A percentile compares a stretch with the other conserved stretches of the same genome.
phyloP scores from a whole-genome alignment of 2,113 vertebrate genomes.

The Macrotus californicus region DNA sequence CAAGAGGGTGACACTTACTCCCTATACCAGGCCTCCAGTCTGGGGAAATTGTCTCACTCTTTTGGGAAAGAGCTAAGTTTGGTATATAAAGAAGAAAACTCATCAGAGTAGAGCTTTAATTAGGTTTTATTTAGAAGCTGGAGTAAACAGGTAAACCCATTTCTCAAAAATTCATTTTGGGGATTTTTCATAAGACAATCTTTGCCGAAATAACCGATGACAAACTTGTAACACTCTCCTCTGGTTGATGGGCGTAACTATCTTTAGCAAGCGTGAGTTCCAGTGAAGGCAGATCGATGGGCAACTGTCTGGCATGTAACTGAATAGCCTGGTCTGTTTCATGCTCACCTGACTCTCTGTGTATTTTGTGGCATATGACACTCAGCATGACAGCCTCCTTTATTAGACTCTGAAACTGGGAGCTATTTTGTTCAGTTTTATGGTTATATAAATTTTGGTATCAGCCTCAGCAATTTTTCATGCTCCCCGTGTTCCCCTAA shows the following conservation, averaged over 20 bases:
- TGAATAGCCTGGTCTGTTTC: not conserved
- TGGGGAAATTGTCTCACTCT: not conserved
- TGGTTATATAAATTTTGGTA: slow-evolving; percentile 16
- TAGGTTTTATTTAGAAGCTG: not conserved
- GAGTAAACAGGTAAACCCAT: not conserved
- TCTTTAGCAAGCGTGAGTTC: not conserved
- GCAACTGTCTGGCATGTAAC: not conserved
- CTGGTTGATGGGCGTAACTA: not conserved
- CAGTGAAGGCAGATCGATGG: not conserved
- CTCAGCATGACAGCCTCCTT: not conserved
- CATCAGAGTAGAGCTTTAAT: not conserved
- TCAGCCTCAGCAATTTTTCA: not conserved
- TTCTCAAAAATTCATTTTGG: not conserved
- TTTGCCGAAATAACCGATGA: not conserved
- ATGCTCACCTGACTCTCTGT: not conserved
- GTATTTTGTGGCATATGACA: not conserved
- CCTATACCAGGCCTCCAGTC: not conserved
- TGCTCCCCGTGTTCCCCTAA: not conserved
- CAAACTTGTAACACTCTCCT: not conserved
- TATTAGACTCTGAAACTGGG: slow-evolving; percentile 3
- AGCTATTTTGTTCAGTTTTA: slow-evolving; percentile 21
- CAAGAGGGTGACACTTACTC: not conserved
- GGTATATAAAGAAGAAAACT: not conserved
- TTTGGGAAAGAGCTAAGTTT: not conserved
- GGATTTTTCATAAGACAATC: not conserved